phyloP scores from a whole-genome alignment of 1,140 invertebrate genomes.

The Leptinotarsa texana region DNA sequence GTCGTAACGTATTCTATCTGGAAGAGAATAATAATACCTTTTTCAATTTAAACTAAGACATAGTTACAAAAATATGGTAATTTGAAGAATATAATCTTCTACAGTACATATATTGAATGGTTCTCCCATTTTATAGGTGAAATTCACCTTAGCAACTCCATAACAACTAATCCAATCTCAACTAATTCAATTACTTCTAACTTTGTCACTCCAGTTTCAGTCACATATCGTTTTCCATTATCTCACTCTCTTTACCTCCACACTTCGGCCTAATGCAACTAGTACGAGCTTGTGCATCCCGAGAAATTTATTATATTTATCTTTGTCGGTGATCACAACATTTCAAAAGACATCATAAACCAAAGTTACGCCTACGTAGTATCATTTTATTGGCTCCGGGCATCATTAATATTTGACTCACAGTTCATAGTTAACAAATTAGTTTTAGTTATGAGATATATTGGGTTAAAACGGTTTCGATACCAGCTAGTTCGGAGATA shows the following conservation, averaged over 20 bases:
- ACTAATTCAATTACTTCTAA: too few species aligned
- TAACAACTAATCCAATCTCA: too few species aligned
- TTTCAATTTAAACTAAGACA: too few species aligned
- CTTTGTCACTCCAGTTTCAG: too few species aligned
- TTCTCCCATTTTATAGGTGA: too few species aligned
- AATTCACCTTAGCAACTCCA: too few species aligned
- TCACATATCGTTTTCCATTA: background rate
- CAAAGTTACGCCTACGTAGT: conserved; percentile 24
- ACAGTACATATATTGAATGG: too few species aligned
- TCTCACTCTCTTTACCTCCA: background rate
- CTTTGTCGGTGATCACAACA: conserved; percentile 27
- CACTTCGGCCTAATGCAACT: background rate
- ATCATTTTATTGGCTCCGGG: conserved; percentile 19
- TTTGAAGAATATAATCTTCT: too few species aligned
- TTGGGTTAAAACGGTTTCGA: conserved; percentile 9
- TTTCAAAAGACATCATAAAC: conserved; percentile 27
- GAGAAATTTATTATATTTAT: conserved; percentile 26
- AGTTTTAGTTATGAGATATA: conserved; percentile 20
- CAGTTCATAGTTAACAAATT: conserved; percentile 18
- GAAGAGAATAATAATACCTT: too few species aligned
- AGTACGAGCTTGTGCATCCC: background rate
- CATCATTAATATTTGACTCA: conserved; percentile 21
- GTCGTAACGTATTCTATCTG: too few species aligned
- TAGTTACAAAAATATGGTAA: too few species aligned
- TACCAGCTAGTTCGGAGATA: background rate